Base-by-base conservation (phyloP, 1,140 invertebrate genomes). In the Hypothenemus hampei region DNA sequence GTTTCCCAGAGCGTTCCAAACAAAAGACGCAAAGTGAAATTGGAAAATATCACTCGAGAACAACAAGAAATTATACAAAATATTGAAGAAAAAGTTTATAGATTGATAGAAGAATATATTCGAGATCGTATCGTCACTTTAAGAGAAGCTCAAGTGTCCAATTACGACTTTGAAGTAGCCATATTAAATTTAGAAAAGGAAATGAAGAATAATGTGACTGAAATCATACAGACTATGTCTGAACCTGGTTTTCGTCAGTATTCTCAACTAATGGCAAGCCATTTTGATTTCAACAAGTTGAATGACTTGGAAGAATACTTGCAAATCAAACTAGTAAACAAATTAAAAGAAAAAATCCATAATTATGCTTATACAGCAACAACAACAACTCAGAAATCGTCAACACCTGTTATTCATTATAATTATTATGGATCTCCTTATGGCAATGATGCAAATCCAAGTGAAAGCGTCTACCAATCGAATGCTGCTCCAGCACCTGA, bases 231-330 rank as follows among this genome's bases (percentile, higher is more conserved):
- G 3, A 33, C 22, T 11, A n/a, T 31, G n/a, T 19, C 16, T 19
- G 52, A 55, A 26, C 43, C 43, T 11, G 52, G 43, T 13, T 21
- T 39, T 6, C 22, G 13, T 8, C 26, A 55, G 29, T 55, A 55
- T 21, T 43, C 43, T 2, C 22, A 46, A 26, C 16, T 55, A 3
- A 13, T 33, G 5, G 31, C 40, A 4, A 23, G n/a, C 15, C 24
- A 47, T n/a, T 46, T 55, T 40, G 35, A 55, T n/a, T 4, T 18
- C 19, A 46, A 15, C 2, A 46, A 55, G 40, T 15, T 55, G 18
- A 11, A 29, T 20, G 43, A 55, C 11, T 35, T 55, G 7, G 22
- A 46, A 46, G 24, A 47, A 21, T 55, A 55, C 20, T 21, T 55
- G 8, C 22, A 46, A 47, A 55, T 55, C 19, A 36, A 23, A 26